These are phyloP conservation scores for Saxicola maurus DNA, from an alignment of 2,797 vertebrate species.

Conservation along the genomic window DNA sequence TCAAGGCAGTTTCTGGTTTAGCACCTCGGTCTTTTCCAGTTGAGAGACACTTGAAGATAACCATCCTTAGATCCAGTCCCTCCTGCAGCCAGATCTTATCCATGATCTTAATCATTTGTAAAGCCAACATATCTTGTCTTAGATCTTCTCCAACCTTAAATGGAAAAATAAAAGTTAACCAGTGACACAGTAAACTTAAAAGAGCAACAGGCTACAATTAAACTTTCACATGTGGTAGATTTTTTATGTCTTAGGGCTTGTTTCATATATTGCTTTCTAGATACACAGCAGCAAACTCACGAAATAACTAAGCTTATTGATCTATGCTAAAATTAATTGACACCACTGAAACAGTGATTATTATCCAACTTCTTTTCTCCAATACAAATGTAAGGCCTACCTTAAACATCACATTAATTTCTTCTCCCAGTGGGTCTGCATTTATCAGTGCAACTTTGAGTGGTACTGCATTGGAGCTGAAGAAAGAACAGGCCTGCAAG, in stretches of 20 bases:
- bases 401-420: constrained; percentile 99
- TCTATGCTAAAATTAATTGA: background rate
- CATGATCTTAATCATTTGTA: constrained; percentile 99
- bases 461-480: constrained; percentile 96
- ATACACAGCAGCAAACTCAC: background rate
- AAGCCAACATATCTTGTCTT: constrained; percentile 96
- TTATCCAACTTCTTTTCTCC: background rate
- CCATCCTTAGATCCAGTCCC: constrained; percentile 93
- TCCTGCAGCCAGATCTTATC: constrained; percentile 98
- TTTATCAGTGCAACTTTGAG: constrained; percentile 91
- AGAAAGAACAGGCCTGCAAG: constrained; percentile 93
- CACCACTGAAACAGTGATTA: background rate
- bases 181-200: background rate
- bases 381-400: constrained; percentile 55
- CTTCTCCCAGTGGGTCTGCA: constrained; percentile 91
- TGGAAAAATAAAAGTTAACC: background rate
- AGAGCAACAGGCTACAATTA: background rate
- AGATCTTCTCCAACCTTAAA: constrained; percentile 94
- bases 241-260: background rate
- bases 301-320: background rate
- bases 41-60: constrained; percentile 96
- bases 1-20: background rate
- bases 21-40: constrained; percentile 93
- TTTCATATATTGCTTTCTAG: background rate
- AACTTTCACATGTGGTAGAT: background rate